Base-by-base conservation (phyloP, 2,888 invertebrate genomes). In the Lissonota sp. region DNA sequence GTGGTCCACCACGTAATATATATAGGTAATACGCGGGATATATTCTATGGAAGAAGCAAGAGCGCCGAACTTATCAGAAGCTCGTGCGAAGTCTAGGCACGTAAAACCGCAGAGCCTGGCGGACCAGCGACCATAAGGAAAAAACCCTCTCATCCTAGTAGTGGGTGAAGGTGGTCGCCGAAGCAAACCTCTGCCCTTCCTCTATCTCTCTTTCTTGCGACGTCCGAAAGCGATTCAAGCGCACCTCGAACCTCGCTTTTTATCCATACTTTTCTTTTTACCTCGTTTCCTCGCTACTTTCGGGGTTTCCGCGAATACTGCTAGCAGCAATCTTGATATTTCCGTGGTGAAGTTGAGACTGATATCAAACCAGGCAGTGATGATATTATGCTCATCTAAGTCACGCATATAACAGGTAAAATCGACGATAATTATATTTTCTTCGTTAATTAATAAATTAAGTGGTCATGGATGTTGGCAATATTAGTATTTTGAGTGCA, bases 31-130 rank as follows among this genome's bases (percentile, higher is more conserved):
- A 14, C 26, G 3, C 26, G 26, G 55, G 39, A 71, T 71, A 26
- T 26, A 66, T 66, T 60, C 62, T 26, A 26, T 5, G 44, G 74
- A 14, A 78, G 49, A 37, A 26, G 5, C n/a, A 2, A 3, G 26
- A 14, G 55, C 67, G 26, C 73, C 53, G 53, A 81, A 71, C 70
- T 74, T 81, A 81, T 81, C 78, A 75, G 74, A 60, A 42, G 42
- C 62, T 70, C 70, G 70, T 75, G 70, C 55, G 57, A 71, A 81
- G 81, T 81, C 81, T 37, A 16, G 67, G 70, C 81, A 81, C 81
- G 81, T 81, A 81, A 64, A 62, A 74, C 78, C 76, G 81, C 74
- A 78, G 71, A 81, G 74, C 62, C 74, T 62, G 26, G 64, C 42
- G 63, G 64, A 69, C 53, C 58, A 51, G 58, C 42, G 69, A 78